Evolutionary conservation across 2,797 vertebrate species (phyloP), one percentile per base, ranked within the genome.

Genomic region (Darevskia nairensis): DNA sequence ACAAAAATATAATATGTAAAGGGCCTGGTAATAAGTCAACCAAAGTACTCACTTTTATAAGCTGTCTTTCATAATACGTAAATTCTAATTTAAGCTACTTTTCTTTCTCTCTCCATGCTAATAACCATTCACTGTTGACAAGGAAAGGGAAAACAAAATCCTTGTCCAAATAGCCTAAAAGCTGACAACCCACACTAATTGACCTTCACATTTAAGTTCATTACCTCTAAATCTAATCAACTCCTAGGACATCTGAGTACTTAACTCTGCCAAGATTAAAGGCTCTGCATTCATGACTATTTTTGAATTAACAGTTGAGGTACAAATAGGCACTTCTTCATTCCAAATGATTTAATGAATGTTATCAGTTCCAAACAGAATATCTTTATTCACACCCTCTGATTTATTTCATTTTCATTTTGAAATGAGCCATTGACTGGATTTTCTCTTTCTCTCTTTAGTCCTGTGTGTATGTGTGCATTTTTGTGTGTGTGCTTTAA

Each of bases 221-320:
- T 76, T 89, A 80, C 89, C 29, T 94, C 90, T 90, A 91, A 91
- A 93, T 86, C 77, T 86, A 82, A 91, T 86, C 89, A 92, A 50
- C 39, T 93, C 90, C 76, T 88, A 84, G 72, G 41, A 79, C 74
- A 92, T 89, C 76, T 90, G 88, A 61, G 61, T 89, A 74, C 41
- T 92, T 92, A 91, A 86, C 84, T 86, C 9, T 89, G 76, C 69
- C 76, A 86, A 83, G 76, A 91, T 91, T 91, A 89, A 91, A 87
- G 68, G 46, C 68, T 83, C 61, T 85, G 89, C n/a, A 88, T 91
- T 91, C 87, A 82, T 84, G 41, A 17, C 50, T 91, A 39, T 76
- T 90, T 92, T 95, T 89, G 85, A 90, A 93, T 92, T 92, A 93
- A 82, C 21, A 84, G 21, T 3, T 89, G 50, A 66, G 74, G 23